These are phyloP conservation scores for Prochilodus magdalenae DNA, from an alignment of 2,113 vertebrate species.

Conservation along the genomic window DNA sequence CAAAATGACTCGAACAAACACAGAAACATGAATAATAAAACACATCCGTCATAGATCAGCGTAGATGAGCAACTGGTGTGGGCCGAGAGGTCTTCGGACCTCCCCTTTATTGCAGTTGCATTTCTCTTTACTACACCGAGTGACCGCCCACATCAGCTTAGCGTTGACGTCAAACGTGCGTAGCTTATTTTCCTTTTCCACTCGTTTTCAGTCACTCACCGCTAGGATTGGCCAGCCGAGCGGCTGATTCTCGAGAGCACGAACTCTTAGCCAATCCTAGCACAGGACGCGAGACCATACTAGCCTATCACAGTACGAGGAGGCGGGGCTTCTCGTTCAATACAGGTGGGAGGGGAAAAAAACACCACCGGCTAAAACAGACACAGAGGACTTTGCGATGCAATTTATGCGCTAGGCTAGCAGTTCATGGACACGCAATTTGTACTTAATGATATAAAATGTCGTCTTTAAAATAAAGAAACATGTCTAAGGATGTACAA, in stretches of 20 bases:
- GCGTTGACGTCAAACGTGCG: slow-evolving; percentile 11
- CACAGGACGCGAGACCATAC: not conserved
- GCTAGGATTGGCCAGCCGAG: not conserved
- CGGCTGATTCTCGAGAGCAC: not conserved
- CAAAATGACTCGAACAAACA: not conserved
- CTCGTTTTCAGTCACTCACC: not conserved
- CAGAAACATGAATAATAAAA: not conserved
- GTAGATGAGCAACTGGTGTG: not conserved
- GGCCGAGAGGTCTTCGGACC: not conserved
- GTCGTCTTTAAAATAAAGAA: not conserved
- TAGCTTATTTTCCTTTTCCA: slow-evolving; percentile 17
- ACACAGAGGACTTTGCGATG: not conserved
- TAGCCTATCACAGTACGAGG: not conserved
- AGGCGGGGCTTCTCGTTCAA: not conserved
- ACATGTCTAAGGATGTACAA: not conserved
- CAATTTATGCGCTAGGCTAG: not conserved
- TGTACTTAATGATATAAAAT: not conserved
- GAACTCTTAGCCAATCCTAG: too few relatives aligned
- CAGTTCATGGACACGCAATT: not conserved
- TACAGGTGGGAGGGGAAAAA: not conserved
- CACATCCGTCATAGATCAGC: not conserved
- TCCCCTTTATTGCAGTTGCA: not conserved
- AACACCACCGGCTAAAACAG: not conserved
- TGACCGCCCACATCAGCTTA: slow-evolving; percentile 39
- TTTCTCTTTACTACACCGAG: slow-evolving; percentile 31